Evolutionary conservation across 1,140 invertebrate species (phyloP).

Genomic region (Scaptomyza pallida): DNA sequence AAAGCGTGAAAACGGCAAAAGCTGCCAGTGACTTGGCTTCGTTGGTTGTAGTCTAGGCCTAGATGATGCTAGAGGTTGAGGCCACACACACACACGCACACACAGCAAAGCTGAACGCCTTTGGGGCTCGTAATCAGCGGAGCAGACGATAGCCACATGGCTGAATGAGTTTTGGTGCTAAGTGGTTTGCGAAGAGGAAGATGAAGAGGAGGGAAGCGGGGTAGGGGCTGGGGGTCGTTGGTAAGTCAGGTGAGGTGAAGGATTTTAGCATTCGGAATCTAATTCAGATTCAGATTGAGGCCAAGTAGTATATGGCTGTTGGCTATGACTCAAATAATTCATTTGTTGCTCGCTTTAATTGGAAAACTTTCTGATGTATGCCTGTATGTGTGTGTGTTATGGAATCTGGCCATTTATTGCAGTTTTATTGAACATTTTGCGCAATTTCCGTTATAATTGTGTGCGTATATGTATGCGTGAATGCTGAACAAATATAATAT

Average conservation of each 20-base stretch:
- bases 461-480: neutral
- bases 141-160: constrained; percentile 23
- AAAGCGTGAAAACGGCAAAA: constrained; percentile 58
- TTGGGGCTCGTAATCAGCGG: constrained; percentile 27
- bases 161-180: constrained; percentile 25
- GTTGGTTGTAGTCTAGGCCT: neutral
- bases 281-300: constrained; percentile 1
- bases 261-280: neutral
- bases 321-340: constrained; percentile 52
- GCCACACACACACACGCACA: too few species aligned
- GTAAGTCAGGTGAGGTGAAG: neutral
- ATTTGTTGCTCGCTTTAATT: constrained; percentile 64
- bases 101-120: constrained; percentile 13
- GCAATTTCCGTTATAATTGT: constrained; percentile 8
- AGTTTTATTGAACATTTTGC: constrained; percentile 35
- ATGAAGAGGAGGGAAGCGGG: too few species aligned
- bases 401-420: constrained; percentile 31
- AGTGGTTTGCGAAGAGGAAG: neutral
- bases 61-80: neutral
- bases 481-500: neutral
- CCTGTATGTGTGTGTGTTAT: constrained; percentile 5
- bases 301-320: constrained; percentile 7
- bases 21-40: neutral
- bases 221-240: too few species aligned
- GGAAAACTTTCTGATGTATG: constrained; percentile 60